A percentile compares a stretch with the other conserved stretches of the same genome.
These are phyloP conservation scores for Epistrophella euchroma DNA, from an alignment of 2,888 invertebrate genomes.

Conservation along the genomic window DNA sequence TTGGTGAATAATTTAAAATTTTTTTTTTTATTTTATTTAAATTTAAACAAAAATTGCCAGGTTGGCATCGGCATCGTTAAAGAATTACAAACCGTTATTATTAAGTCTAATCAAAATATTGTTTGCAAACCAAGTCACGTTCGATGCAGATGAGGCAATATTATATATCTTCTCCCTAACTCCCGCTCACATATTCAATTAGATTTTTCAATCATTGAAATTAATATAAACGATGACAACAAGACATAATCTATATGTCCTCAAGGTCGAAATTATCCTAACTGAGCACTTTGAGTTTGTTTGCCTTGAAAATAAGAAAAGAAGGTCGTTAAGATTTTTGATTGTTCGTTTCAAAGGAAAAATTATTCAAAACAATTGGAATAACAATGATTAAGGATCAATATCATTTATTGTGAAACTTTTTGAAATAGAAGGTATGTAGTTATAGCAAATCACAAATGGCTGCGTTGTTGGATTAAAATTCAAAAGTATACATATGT, in stretches of 20 bases:
- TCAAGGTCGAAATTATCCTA: neutral
- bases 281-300: neutral
- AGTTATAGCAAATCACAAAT: neutral
- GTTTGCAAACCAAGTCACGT: neutral
- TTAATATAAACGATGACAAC: neutral
- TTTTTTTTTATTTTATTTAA: too few species aligned
- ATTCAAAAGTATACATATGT: neutral
- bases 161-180: neutral
- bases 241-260: neutral
- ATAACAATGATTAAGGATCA: constrained; percentile 2
- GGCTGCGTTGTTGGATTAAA: neutral
- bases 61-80: neutral
- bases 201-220: neutral
- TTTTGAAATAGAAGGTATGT: neutral
- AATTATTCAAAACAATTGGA: neutral
- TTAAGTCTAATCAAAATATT: neutral
- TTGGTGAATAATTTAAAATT: too few species aligned
- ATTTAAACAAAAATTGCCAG: neutral
- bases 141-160: neutral
- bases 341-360: neutral
- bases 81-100: neutral
- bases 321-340: neutral
- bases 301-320: neutral
- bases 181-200: neutral
- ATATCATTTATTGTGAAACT: neutral